Evolutionary conservation across 2,888 invertebrate genomes (phyloP).

Genomic region (Apoda limacodes): DNA sequence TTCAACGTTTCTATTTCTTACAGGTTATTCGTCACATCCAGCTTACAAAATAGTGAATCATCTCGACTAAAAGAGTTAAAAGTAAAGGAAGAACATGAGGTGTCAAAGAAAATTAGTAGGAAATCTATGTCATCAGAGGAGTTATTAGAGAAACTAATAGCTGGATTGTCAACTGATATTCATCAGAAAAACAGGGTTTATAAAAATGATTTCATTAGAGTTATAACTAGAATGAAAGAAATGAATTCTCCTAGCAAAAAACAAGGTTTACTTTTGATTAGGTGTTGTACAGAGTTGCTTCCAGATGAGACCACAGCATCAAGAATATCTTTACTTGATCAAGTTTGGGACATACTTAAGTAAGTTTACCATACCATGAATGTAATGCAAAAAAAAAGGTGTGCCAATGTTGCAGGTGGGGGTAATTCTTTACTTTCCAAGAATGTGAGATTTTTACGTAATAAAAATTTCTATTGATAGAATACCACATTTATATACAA

Average conservation of each 20-base stretch:
- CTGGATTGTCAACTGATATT: slow-evolving; percentile 46
- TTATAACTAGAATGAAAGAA: slow-evolving; percentile 44
- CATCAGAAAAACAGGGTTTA: slow-evolving; percentile 55
- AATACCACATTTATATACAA: too few species aligned
- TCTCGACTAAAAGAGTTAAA: too few species aligned
- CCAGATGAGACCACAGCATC: slow-evolving; percentile 55
- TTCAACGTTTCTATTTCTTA: too few species aligned
- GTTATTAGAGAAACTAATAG: slow-evolving; percentile 46
- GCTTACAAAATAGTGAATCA: too few species aligned
- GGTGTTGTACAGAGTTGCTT: slow-evolving; percentile 67
- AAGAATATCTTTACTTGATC: slow-evolving; percentile 59
- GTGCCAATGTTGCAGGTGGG: too few species aligned
- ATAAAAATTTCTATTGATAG: too few species aligned
- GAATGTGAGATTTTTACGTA: too few species aligned
- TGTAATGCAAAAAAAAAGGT: neutral
- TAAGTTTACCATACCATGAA: slow-evolving; percentile 26
- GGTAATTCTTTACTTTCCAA: too few species aligned
- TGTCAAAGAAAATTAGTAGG: too few species aligned
- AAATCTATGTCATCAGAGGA: slow-evolving; percentile 29
- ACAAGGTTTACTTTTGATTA: slow-evolving; percentile 59
- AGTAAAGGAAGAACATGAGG: too few species aligned
- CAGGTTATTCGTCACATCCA: too few species aligned
- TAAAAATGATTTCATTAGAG: slow-evolving; percentile 49
- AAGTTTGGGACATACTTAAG: slow-evolving; percentile 67
- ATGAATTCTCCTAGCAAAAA: slow-evolving; percentile 48